Evolutionary conservation across 1,140 invertebrate species (phyloP).

Genomic region (Eupeodes corollae): DNA sequence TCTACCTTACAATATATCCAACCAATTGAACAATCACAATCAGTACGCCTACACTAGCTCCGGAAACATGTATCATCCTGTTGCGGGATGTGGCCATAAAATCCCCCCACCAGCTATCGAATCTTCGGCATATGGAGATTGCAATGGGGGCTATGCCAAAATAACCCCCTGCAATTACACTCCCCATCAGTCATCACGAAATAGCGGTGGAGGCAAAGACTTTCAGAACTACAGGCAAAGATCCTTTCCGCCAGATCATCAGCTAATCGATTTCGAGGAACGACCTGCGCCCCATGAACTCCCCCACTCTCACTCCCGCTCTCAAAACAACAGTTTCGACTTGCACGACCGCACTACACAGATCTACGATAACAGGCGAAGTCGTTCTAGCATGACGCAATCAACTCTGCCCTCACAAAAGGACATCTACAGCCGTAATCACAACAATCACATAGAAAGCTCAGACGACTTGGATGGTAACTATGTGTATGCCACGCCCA

Average conservation of each 20-base stretch:
- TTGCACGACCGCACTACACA: background rate
- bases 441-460: background rate
- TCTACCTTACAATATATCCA: slow-evolving; percentile 33
- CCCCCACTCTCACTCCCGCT: slow-evolving; percentile 5
- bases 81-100: background rate
- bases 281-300: slow-evolving; percentile 35
- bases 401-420: background rate
- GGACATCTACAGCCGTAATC: background rate
- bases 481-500: slow-evolving; percentile 26
- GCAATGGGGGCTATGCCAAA: background rate
- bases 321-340: slow-evolving; percentile 3
- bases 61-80: slow-evolving; percentile 3
- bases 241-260: slow-evolving; percentile 36
- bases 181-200: background rate
- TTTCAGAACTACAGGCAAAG: slow-evolving; percentile 22
- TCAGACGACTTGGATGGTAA: slow-evolving; percentile 5
- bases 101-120: background rate
- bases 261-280: slow-evolving; percentile 59
- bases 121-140: background rate
- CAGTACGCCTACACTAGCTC: slow-evolving; percentile 11
- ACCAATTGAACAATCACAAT: slow-evolving; percentile 34
- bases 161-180: slow-evolving; percentile 8
- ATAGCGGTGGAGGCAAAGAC: background rate
- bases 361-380: background rate
- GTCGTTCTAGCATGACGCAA: background rate